Percentiles rank a stretch among this genome's conserved stretches.
These are phyloP conservation scores for Fabriciana adippe DNA, from an alignment of 2,888 invertebrate genomes.

Conservation along the genomic window DNA sequence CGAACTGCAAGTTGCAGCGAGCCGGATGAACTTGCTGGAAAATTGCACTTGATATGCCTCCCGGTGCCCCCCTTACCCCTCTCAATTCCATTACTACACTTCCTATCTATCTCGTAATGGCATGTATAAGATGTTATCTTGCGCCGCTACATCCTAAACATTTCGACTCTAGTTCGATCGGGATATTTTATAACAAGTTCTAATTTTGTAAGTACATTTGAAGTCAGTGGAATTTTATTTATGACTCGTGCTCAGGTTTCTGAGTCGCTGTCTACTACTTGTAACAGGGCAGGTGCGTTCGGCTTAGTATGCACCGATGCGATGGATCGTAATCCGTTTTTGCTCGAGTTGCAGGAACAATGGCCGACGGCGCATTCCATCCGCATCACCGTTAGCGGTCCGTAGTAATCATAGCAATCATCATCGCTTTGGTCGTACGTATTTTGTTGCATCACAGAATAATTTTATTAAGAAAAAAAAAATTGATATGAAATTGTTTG, in stretches of 20 bases:
- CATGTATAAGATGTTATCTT: constrained; percentile 28
- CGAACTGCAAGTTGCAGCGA: constrained; percentile 46
- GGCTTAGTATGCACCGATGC: constrained; percentile 62
- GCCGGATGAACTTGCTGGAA: constrained; percentile 57
- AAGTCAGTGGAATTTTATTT: background rate
- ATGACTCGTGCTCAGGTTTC: constrained; percentile 22
- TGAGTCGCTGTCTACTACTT: constrained; percentile 27
- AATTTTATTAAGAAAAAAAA: background rate
- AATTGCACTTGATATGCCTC: constrained; percentile 68
- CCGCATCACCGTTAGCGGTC: constrained; percentile 68
- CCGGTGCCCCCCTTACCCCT: constrained; percentile 48
- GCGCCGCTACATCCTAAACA: constrained; percentile 17
- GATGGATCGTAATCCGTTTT: constrained; percentile 64
- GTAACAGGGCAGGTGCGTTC: constrained; percentile 53
- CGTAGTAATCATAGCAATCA: constrained; percentile 63
- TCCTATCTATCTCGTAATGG: constrained; percentile 35
- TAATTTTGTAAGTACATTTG: background rate
- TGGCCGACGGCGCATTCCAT: constrained; percentile 71
- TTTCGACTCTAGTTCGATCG: background rate
- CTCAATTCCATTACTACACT: constrained; percentile 56
- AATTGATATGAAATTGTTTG: too few relatives aligned
- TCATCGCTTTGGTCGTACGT: constrained; percentile 40
- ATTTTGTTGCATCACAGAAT: constrained; percentile 6
- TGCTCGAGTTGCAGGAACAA: constrained; percentile 66
- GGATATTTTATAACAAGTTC: background rate